Percentiles rank a stretch among this genome's conserved stretches.
Evolutionary conservation across 2,113 vertebrate genomes (phyloP).

Genomic region (Montifringilla adamsi): DNA sequence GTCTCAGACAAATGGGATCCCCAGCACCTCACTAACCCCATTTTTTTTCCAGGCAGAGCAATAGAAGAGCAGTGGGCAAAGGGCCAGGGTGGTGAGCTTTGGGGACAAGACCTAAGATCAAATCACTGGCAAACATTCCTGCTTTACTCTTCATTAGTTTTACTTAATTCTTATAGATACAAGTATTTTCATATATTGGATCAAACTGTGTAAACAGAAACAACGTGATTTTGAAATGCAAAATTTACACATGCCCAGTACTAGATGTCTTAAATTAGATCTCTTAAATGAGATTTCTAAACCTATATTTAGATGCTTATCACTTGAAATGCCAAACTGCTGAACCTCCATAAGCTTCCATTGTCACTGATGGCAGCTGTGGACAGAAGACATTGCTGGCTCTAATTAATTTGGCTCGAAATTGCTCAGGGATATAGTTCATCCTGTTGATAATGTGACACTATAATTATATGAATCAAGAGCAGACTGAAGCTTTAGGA

Average conservation of each 20-base stretch:
- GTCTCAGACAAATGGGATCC: not conserved
- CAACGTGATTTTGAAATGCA: not conserved
- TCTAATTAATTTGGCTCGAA: slow-evolving; percentile 19
- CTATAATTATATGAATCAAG: not conserved
- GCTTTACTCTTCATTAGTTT: not conserved
- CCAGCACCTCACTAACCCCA: not conserved
- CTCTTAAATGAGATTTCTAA: not conserved
- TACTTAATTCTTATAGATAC: not conserved
- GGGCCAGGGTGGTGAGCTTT: not conserved
- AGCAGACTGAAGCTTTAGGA: not conserved
- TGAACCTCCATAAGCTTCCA: not conserved
- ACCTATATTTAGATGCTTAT: not conserved
- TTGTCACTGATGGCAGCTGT: not conserved
- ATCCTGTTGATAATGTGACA: slow-evolving; percentile 11
- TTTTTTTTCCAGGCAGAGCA: not conserved
- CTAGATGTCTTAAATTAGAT: not conserved
- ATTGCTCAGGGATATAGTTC: slow-evolving; percentile 17
- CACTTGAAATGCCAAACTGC: not conserved
- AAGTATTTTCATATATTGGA: not conserved
- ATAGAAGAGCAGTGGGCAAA: not conserved
- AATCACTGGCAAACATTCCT: not conserved
- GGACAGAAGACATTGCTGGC: not conserved
- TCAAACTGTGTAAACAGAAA: not conserved
- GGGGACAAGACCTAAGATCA: not conserved
- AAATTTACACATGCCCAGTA: not conserved